Evolutionary conservation across 35 echinoderm and acorn worm genomes (phyloP), one percentile per base, ranked within the genome.

Genomic region (Stichopus chloronotus): DNA sequence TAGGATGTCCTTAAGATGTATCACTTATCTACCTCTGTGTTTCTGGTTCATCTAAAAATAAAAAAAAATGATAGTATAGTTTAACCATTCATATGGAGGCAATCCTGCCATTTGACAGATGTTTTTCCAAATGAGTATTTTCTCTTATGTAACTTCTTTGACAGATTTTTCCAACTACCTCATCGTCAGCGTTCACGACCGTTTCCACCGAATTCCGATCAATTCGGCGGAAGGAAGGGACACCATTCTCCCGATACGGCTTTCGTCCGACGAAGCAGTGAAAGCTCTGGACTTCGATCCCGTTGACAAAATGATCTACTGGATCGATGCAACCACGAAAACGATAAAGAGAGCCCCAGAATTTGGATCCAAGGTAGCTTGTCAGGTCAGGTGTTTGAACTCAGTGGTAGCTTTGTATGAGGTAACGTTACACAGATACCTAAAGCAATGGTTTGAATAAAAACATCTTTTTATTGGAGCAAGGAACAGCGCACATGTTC

Each of bases 211-310:
- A 19, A 91, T 91, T 57, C 90, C 69, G 6, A 57, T 91, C 20
- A 72, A 91, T 19, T 30, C 69, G 5, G 17, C 90, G 4, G 68
- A 78, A 25, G 90, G 90, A 13, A 17, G n/a, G 19, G 90, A 91
- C 53, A 91, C 76, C 71, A 21, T 91, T 23, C 90, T 91, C 9
- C 90, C 90, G 43, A 53, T 91, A 4, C 12, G 53, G 19, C 54
- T 91, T 11, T 56, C 90, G 52, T 10, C 19, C 14, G 55, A 59
- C 7, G 90, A 91, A 56, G 53, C 17, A 17, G 57, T 91, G 23
- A 77, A 91, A 53, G 78, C 91, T n/a, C 14, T 92, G 24, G 91
- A 92, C 5, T 92, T 69, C 11, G 91, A 92, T 84, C 57, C 56
- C 0, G 91, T 92, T 5, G 22, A 84, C 6, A 21, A 78, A 5